Evolutionary conservation across 2,113 vertebrate genomes (phyloP).

Genomic region (Neolamprologus ventralis): DNA sequence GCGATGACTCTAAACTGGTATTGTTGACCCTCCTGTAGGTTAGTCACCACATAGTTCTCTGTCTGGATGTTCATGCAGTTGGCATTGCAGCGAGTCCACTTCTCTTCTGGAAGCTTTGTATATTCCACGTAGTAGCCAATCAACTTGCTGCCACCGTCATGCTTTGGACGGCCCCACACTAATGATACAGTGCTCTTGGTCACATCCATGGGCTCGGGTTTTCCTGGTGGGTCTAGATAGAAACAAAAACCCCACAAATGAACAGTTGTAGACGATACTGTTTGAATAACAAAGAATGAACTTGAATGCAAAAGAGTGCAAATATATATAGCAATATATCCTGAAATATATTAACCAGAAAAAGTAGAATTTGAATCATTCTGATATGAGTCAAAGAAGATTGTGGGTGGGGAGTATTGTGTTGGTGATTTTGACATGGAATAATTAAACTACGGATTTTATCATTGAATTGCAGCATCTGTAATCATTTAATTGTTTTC

Average conservation of each 20-base stretch:
- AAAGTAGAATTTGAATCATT: not conserved
- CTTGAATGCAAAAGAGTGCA: not conserved
- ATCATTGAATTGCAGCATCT: not conserved
- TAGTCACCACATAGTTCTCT: slow-evolving; percentile 86
- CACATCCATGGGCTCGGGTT: slow-evolving; percentile 93
- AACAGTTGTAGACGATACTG: not conserved
- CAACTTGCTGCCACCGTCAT: slow-evolving; percentile 95
- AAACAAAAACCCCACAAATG: not conserved
- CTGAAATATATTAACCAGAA: not conserved
- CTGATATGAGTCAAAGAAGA: not conserved
- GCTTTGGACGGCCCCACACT: slow-evolving; percentile 87
- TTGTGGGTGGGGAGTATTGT: not conserved
- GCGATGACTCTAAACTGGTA: slow-evolving; percentile 94
- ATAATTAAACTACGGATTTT: not conserved
- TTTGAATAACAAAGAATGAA: not conserved
- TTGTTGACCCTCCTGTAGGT: slow-evolving; percentile 84
- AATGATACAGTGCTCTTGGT: slow-evolving; percentile 84
- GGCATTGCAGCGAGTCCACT: slow-evolving; percentile 89
- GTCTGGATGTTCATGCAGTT: slow-evolving; percentile 84
- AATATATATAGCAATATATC: not conserved
- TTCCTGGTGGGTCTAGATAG: slow-evolving; percentile 88
- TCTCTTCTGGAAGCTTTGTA: slow-evolving; percentile 86
- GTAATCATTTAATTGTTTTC: not conserved
- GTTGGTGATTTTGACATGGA: not conserved
- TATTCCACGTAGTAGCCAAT: slow-evolving; percentile 91